phyloP scores from a whole-genome alignment of 2,113 vertebrate genomes.

The Xiphias gladius region DNA sequence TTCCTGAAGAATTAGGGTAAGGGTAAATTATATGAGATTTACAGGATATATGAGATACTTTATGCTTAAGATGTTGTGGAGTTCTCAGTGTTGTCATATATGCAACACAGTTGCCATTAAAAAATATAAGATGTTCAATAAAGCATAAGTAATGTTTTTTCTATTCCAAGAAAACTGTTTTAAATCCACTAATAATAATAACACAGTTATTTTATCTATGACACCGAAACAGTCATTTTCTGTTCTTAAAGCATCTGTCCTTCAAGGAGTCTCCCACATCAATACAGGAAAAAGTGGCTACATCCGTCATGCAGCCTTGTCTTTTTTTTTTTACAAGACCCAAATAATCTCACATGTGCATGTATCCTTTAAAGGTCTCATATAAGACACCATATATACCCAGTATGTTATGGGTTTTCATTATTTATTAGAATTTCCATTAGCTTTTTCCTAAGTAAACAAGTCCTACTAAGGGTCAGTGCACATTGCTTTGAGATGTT shows the following conservation, averaged over 20 bases:
- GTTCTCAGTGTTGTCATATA: neutral
- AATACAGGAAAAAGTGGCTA: neutral
- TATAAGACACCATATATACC: conserved; percentile 41
- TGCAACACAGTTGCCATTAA: neutral
- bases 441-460: conserved; percentile 62
- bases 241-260: neutral
- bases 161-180: neutral
- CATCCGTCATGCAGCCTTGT: neutral
- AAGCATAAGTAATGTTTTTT: neutral
- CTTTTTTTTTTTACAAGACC: conserved; percentile 7
- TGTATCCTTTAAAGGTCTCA: conserved; percentile 37
- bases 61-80: neutral
- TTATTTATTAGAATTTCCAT: conserved; percentile 70
- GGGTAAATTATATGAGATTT: neutral
- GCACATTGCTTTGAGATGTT: conserved; percentile 57
- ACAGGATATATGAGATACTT: neutral
- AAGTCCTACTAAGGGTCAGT: conserved; percentile 44
- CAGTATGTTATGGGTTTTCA: conserved; percentile 60
- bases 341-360: conserved; percentile 22
- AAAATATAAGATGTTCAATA: neutral
- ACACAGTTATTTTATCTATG: neutral
- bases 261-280: neutral
- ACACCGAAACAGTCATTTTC: neutral
- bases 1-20: neutral
- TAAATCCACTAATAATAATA: neutral